Evolutionary conservation across 92 coral and sea anemone genomes (phyloP).

Genomic region (Phenganax stokvisi): DNA sequence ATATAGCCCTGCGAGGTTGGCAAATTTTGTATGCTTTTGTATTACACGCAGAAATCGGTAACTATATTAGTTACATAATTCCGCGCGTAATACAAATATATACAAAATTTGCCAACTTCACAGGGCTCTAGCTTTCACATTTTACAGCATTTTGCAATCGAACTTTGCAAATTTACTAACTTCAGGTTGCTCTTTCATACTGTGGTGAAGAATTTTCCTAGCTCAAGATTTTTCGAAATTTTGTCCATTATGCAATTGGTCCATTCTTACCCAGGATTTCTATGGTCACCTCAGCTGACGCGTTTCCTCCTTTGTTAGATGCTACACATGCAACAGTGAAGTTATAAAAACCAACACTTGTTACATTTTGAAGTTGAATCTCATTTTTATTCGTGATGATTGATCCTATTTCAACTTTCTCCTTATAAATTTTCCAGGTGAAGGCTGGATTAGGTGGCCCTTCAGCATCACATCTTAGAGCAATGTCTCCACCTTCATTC

Average conservation of each 20-base stretch:
- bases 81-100: too few species aligned
- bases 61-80: too few species aligned
- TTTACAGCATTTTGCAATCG: not conserved
- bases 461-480: conserved; percentile 18
- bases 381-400: conserved; percentile 8
- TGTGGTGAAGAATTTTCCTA: not conserved
- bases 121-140: too few species aligned
- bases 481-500: conserved; percentile 22
- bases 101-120: too few species aligned
- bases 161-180: not conserved
- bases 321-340: conserved; percentile 29
- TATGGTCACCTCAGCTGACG: not conserved
- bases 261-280: conserved; percentile 29
- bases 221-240: not conserved
- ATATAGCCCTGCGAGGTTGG: too few species aligned
- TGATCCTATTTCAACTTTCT: not conserved
- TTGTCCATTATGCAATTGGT: too few species aligned
- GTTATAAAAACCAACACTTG: conserved; percentile 8
- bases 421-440: not conserved
- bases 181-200: not conserved
- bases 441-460: conserved; percentile 10
- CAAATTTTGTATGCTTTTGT: too few species aligned
- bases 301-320: conserved; percentile 41
- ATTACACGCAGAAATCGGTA: too few species aligned
- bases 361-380: conserved; percentile 18